These are phyloP conservation scores for Microchirus variegatus DNA, from an alignment of 2,797 vertebrate genomes.

Conservation along the genomic window DNA sequence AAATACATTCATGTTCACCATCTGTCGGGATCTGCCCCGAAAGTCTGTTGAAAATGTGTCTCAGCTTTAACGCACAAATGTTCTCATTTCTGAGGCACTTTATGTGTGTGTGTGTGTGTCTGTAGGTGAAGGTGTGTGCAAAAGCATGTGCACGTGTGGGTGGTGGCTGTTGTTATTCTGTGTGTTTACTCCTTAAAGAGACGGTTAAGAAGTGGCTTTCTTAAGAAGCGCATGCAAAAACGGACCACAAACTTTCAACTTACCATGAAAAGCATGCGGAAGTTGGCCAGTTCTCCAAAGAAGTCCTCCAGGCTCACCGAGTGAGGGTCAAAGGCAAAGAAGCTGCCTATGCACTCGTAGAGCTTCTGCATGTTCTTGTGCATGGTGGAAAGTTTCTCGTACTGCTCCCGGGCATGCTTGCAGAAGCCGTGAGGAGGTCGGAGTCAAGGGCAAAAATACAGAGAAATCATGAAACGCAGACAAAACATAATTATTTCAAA, in stretches of 20 bases:
- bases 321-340: slow-evolving; percentile 93
- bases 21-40: slow-evolving; percentile 14
- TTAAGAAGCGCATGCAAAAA: slow-evolving; percentile 47
- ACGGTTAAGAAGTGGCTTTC: neutral
- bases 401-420: slow-evolving; percentile 91
- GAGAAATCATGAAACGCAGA: slow-evolving; percentile 6
- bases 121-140: slow-evolving; percentile 10
- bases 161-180: slow-evolving; percentile 13
- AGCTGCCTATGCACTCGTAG: slow-evolving; percentile 92
- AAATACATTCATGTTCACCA: slow-evolving; percentile 12
- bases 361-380: slow-evolving; percentile 97
- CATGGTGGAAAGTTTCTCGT: slow-evolving; percentile 94
- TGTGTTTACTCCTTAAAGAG: slow-evolving; percentile 3
- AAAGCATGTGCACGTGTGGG: slow-evolving; percentile 25
- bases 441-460: slow-evolving; percentile 83
- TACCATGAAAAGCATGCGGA: slow-evolving; percentile 92
- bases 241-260: slow-evolving; percentile 71
- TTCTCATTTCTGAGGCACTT: slow-evolving; percentile 26
- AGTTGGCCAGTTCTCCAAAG: slow-evolving; percentile 92
- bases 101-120: slow-evolving; percentile 2
- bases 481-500: slow-evolving; percentile 17
- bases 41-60: slow-evolving; percentile 13
- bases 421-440: slow-evolving; percentile 86
- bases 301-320: slow-evolving; percentile 91
- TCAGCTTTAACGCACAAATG: slow-evolving; percentile 12